phyloP scores from a whole-genome alignment of 2,888 invertebrate genomes.

The Mythimna pallens region DNA sequence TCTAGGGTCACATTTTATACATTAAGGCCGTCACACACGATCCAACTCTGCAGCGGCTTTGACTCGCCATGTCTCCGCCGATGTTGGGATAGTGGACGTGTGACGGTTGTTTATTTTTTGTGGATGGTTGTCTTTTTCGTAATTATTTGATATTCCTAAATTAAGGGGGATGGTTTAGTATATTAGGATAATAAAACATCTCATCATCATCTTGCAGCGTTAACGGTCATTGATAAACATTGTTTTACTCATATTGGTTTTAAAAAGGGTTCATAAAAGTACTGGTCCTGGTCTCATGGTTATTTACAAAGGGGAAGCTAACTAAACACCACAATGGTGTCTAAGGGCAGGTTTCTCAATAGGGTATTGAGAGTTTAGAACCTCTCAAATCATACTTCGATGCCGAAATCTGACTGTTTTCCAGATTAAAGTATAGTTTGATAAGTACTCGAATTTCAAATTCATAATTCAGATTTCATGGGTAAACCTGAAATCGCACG shows the following conservation, averaged over 20 bases:
- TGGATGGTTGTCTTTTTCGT: constrained; percentile 40
- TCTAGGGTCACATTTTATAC: constrained; percentile 53
- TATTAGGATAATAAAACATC: neutral
- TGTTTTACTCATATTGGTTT: neutral
- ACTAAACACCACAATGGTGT: neutral
- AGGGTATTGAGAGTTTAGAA: too few relatives aligned
- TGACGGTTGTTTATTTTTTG: constrained; percentile 16
- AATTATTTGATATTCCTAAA: neutral
- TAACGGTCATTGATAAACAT: neutral
- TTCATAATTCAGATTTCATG: neutral
- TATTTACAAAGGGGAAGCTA: neutral
- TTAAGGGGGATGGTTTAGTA: constrained; percentile 3
- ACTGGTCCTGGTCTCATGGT: neutral
- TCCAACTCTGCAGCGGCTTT: constrained; percentile 26
- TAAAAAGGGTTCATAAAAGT: neutral
- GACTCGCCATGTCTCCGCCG: constrained; percentile 31
- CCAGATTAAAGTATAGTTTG: neutral
- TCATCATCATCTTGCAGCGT: constrained; percentile 7
- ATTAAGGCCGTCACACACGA: constrained; percentile 19
- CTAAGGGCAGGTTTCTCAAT: neutral
- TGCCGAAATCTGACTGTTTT: too few relatives aligned
- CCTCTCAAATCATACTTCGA: neutral
- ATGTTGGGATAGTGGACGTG: constrained; percentile 25
- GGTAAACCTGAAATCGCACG: neutral
- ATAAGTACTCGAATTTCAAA: neutral